Base-by-base conservation (phyloP, 2,888 invertebrate genomes). In the Cheilosia scutellata region DNA sequence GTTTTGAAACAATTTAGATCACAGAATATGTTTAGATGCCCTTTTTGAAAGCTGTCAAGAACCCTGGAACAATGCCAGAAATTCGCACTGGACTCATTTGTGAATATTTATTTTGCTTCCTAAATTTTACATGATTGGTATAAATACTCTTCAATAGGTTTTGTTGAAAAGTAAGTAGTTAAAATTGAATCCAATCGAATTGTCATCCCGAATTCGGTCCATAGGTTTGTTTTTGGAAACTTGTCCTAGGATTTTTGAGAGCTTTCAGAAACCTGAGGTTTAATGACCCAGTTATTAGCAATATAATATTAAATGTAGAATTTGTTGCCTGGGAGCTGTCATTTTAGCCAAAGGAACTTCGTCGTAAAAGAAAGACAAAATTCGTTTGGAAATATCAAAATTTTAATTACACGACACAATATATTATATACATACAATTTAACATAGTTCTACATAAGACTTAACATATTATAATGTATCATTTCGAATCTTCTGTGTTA, bases 21-120 rank as follows among this genome's bases (percentile, higher is more conserved):
- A 84, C 84, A 84, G 84, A 84, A 84, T 84, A 84, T 84, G 84
- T 84, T 83, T 49, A 84, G 75, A 84, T 84, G 84, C 70, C 65
- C 65, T 6, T 33, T 20, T 70, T 58, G 47, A 31, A 27, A 84
- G 84, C 84, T 84, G 74, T 79, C 84, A 84, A 79, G 29, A 75
- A 84, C 75, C 79, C 84, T 70, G 79, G 51, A 40, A 7, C 25
- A 51, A 33, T 65, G 66, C 55, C 58, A 58, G n/a, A 31, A 75
- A 47, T 53, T 40, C 51, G 63, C 42, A 58, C 47, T 49, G 49
- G 47, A 7, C 40, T 66, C 55, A 72, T 72, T 78, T 44, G 33
- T 44, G 2, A 29, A 5, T 25, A 31, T 2, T 7, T n/a, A 20
- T 13, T 27, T 9, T 33, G 33, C 33, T 37, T 37, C 0, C 11